Evolutionary conservation across 2,888 invertebrate species (phyloP), one percentile per base, ranked within the genome.

Genomic region (Empis stercorea): DNA sequence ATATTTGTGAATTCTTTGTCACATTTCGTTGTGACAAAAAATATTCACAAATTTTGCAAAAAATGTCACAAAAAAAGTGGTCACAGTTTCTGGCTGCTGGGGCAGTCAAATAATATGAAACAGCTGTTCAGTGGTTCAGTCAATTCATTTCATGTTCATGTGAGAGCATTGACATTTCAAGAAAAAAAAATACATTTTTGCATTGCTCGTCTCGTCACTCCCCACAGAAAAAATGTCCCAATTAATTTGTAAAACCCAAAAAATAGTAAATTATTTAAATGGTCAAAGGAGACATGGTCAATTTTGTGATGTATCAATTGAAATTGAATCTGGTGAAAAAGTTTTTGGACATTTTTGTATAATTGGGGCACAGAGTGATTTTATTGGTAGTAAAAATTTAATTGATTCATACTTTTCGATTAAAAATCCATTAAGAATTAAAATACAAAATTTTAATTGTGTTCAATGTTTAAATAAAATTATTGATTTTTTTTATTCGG

Each of bases 401-500:
- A 9, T 27, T 2, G 23, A 27, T 27, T 27, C 23, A 27, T 62
- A 64, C 44, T 66, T 66, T 49, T 68, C 68, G 3, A 68, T 68
- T 49, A 61, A 66, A 30, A 68, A 65, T 55, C 66, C 68, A 0
- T 50, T 68, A 4, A 63, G 59, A 47, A 60, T 67, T 10, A 62
- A 59, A 20, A 65, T 67, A 16, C 59, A 57, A 4, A 61, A 67
- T 45, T 67, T 66, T 17, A 57, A 54, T 4, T 66, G 67, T 47
- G 55, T 52, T 1, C 58, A 61, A 15, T 66, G 66, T 40, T 48
- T 66, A 30, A 59, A 63, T 14, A 63, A 63, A 7, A 63, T 66
- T 30, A 57, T 66, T 9, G 67, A 66, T 15, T 66, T 65, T 45
- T 64, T 66, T 46, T 66, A 66, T 45, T 62, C 63, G 46, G 66